A percentile compares a stretch with the other conserved stretches of the same genome.
Evolutionary conservation across 2,113 vertebrate genomes (phyloP).

Genomic region (Hydropotes inermis): DNA sequence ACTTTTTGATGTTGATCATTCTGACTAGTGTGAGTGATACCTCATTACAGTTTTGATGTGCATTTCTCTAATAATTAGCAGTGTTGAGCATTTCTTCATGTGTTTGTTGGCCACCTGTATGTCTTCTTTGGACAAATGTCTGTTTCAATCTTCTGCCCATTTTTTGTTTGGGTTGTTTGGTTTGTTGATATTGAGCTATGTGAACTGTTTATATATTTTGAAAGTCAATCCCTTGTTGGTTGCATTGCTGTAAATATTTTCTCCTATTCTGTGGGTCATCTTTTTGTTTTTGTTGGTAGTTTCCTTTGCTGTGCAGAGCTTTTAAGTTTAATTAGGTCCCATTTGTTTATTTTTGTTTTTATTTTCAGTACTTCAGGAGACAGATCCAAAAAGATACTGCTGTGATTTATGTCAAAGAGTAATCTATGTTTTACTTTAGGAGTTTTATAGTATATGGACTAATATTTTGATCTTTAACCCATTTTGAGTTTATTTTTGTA

Average conservation of each 20-base stretch:
- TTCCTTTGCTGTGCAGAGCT: background rate
- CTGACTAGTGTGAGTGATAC: background rate
- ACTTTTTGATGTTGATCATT: background rate
- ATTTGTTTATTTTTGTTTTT: background rate
- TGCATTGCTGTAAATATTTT: background rate
- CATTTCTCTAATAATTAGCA: background rate
- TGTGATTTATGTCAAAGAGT: background rate
- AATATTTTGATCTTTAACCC: background rate
- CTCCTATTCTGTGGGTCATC: background rate
- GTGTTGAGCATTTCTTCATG: background rate
- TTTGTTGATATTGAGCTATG: background rate
- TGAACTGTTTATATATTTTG: background rate
- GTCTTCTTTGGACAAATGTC: background rate
- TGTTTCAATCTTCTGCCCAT: background rate
- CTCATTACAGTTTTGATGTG: background rate
- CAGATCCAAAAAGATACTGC: background rate
- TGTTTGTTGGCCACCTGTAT: background rate
- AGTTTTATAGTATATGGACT: background rate
- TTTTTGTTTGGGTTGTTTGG: background rate
- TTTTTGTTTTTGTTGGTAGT: background rate
- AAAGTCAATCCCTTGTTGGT: background rate
- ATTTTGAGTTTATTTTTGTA: background rate
- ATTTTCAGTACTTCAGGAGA: background rate
- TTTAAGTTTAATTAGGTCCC: background rate
- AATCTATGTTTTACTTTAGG: background rate